phyloP scores from a whole-genome alignment of 2,113 vertebrate genomes.

The Rhodinocichla rosea region DNA sequence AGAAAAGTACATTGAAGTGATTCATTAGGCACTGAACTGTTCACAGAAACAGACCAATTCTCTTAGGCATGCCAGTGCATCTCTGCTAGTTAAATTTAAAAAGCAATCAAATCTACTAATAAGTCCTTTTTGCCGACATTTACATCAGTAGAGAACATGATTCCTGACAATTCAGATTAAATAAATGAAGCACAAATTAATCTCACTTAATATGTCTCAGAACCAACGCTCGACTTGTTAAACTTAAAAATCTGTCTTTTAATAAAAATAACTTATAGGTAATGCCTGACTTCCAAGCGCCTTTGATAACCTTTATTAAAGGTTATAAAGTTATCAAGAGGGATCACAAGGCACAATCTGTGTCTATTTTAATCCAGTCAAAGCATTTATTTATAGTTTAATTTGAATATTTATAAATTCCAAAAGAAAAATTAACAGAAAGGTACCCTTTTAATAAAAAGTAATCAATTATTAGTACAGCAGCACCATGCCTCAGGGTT shows the following conservation, averaged over 20 bases:
- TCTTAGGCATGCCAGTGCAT: constrained; percentile 69
- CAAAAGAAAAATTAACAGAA: constrained; percentile 29
- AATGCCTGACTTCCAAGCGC: neutral
- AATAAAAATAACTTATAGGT: constrained; percentile 50
- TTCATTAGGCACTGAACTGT: constrained; percentile 72
- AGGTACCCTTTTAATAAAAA: constrained; percentile 23
- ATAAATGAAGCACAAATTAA: constrained; percentile 73
- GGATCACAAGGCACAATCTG: constrained; percentile 30
- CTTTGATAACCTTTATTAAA: constrained; percentile 47
- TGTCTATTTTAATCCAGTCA: constrained; percentile 31
- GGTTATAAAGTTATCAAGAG: constrained; percentile 63
- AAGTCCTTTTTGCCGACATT: constrained; percentile 73
- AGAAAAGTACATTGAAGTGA: constrained; percentile 77
- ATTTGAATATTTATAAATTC: constrained; percentile 67
- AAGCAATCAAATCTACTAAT: constrained; percentile 78
- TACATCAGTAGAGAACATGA: constrained; percentile 66
- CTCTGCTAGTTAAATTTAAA: constrained; percentile 76
- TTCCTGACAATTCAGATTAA: constrained; percentile 76
- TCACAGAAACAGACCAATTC: constrained; percentile 70
- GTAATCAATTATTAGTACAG: neutral
- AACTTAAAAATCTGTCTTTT: constrained; percentile 46
- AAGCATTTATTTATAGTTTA: constrained; percentile 27
- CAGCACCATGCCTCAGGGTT: neutral
- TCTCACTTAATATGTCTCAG: constrained; percentile 45
- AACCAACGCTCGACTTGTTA: constrained; percentile 32